Evolutionary conservation across 1,140 invertebrate species (phyloP).

Genomic region (Megalonaias nervosa): DNA sequence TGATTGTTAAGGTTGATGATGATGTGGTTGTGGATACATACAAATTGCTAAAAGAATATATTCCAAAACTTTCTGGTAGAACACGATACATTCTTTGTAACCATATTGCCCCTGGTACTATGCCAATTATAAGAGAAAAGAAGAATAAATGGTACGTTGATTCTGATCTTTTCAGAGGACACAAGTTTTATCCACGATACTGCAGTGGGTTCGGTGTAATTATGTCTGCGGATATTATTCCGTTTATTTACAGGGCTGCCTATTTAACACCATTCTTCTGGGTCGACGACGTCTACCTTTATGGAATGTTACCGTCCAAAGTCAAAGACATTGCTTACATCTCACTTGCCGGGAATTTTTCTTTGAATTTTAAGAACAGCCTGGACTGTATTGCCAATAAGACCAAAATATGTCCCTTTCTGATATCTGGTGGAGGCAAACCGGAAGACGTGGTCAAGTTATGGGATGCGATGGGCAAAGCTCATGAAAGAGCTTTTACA

Average conservation of each 20-base stretch:
- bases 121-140: slow-evolving; percentile 34
- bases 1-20: slow-evolving; percentile 72
- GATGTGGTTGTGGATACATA: slow-evolving; percentile 32
- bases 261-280: slow-evolving; percentile 70
- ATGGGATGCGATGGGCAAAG: too few relatives aligned
- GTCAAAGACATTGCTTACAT: slow-evolving; percentile 41
- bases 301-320: slow-evolving; percentile 67
- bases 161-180: slow-evolving; percentile 36
- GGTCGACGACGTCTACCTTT: slow-evolving; percentile 75
- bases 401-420: too few relatives aligned
- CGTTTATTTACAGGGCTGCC: slow-evolving; percentile 60
- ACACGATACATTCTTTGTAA: slow-evolving; percentile 44
- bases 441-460: too few relatives aligned
- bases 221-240: slow-evolving; percentile 41
- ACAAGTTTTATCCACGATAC: slow-evolving; percentile 48
- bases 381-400: too few relatives aligned
- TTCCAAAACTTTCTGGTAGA: slow-evolving; percentile 14
- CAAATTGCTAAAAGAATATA: slow-evolving; percentile 21
- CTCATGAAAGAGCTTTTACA: too few relatives aligned
- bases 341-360: slow-evolving; percentile 30
- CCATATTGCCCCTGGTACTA: slow-evolving; percentile 26
- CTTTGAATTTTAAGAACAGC: too few relatives aligned
- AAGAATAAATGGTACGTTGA: slow-evolving; percentile 44
- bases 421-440: too few relatives aligned
- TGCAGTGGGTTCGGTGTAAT: slow-evolving; percentile 51